A percentile compares a stretch with the other conserved stretches of the same genome.
These are phyloP conservation scores for Drosophila suboccidentalis DNA, from an alignment of 2,888 invertebrate genomes.

Conservation along the genomic window DNA sequence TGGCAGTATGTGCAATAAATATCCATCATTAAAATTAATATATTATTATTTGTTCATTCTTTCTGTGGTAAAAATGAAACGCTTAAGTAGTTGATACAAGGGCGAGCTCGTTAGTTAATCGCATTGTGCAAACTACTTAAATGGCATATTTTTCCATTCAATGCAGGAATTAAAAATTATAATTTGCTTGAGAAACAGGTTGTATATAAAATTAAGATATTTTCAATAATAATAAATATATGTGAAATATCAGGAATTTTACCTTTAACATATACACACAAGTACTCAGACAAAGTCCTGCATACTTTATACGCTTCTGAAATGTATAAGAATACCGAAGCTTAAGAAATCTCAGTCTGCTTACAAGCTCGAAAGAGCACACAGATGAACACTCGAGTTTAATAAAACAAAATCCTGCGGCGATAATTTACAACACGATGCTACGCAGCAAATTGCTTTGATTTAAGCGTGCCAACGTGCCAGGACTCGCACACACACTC, in stretches of 20 bases:
- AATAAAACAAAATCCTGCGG: constrained; percentile 81
- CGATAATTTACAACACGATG: constrained; percentile 81
- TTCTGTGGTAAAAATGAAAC: constrained; percentile 24
- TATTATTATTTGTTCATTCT: neutral
- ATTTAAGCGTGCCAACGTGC: constrained; percentile 79
- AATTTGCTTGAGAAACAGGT: too few species aligned
- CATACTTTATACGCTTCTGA: constrained; percentile 2
- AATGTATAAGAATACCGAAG: constrained; percentile 12
- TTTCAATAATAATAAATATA: too few species aligned
- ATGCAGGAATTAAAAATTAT: neutral
- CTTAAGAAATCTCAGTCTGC: constrained; percentile 36
- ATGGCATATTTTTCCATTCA: constrained; percentile 38
- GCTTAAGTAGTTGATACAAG: constrained; percentile 64
- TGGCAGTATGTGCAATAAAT: constrained; percentile 41
- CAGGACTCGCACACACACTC: constrained; percentile 43
- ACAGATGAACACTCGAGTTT: constrained; percentile 63
- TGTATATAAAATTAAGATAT: too few species aligned
- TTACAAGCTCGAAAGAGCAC: constrained; percentile 29
- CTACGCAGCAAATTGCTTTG: constrained; percentile 80
- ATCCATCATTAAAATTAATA: neutral
- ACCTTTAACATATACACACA: too few species aligned
- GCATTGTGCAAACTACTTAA: constrained; percentile 59
- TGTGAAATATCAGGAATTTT: too few species aligned
- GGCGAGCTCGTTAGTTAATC: constrained; percentile 40
- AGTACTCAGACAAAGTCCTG: neutral